phyloP scores from a whole-genome alignment of 2,797 vertebrate species.

The Numenius phaeopus region DNA sequence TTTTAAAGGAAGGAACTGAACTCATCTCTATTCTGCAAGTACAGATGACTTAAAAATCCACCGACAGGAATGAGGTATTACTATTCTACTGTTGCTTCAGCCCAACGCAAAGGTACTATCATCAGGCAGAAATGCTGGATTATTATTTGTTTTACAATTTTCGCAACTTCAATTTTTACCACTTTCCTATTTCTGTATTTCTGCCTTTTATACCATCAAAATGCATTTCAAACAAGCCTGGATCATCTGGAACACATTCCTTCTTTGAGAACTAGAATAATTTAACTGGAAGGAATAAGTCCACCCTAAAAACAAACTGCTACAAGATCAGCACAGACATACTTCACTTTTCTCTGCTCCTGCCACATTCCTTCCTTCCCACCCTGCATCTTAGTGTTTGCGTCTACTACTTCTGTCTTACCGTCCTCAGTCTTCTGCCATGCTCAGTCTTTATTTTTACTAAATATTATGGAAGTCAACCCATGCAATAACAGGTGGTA shows the following conservation, averaged over 20 bases:
- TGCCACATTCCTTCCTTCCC: not conserved
- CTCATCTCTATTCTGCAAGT: not conserved
- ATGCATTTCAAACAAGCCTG: not conserved
- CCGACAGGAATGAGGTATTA: not conserved
- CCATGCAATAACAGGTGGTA: not conserved
- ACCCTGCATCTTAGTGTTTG: not conserved
- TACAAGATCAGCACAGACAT: not conserved
- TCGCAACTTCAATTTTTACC: not conserved
- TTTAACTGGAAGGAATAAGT: not conserved
- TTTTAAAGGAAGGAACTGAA: not conserved
- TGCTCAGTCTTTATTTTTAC: not conserved
- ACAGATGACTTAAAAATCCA: not conserved
- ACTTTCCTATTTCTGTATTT: not conserved
- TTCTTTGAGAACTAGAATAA: not conserved
- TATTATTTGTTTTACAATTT: not conserved
- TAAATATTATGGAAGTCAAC: not conserved
- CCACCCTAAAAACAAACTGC: not conserved
- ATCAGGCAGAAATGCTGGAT: not conserved
- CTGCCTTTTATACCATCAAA: not conserved
- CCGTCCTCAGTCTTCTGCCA: not conserved
- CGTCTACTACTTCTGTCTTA: not conserved
- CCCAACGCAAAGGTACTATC: not conserved
- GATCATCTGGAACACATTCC: not conserved
- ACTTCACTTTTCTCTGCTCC: not conserved
- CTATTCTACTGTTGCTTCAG: not conserved